Evolutionary conservation across 2,113 vertebrate species (phyloP), one percentile per base, ranked within the genome.

Genomic region (Spheniscus mendiculus): DNA sequence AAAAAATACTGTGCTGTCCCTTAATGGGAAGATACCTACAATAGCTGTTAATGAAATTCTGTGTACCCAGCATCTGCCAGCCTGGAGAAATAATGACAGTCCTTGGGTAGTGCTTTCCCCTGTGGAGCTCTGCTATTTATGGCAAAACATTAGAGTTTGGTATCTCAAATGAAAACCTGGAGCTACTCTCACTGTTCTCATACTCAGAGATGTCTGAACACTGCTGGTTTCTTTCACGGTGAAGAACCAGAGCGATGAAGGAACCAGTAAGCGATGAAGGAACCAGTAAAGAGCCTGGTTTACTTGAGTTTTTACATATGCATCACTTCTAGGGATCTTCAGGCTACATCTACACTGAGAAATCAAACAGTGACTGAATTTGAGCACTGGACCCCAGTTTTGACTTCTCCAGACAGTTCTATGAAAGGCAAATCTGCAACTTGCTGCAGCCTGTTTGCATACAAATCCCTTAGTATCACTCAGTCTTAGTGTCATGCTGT

Each of bases 401-500:
- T 77, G 22, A 42, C n/a, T 9, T 79, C 32, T 71, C 32, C 9
- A 74, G 18, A 2, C 1, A 5, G 3, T 14, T 61, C 49, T 76
- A 8, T 27, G 11, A 9, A 85, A 69, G 32, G 50, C 4, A 70
- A 79, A 89, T n/a, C 38, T 87, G 29, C 59, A 93, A 23, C 55
- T 67, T 74, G 15, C 19, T 77, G n/a, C 3, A 78, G 45, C 26
- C 32, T 73, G 34, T 84, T 88, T 63, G 42, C 29, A 42, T 27
- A 50, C 2, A 83, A 65, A 84, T 63, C 27, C 45, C 59, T 70
- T 20, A 32, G n/a, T 11, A 69, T 14, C 65, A n/a, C n/a, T 47
- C 2, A 5, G 25, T 73, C 3, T 1, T 50, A 14, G 1, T 3
- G 32, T 45, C 47, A 87, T 16, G n/a, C 18, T 53, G 7, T 6